Base-by-base conservation (phyloP, 2,888 invertebrate species). In the Pristionchus arcanus region DNA sequence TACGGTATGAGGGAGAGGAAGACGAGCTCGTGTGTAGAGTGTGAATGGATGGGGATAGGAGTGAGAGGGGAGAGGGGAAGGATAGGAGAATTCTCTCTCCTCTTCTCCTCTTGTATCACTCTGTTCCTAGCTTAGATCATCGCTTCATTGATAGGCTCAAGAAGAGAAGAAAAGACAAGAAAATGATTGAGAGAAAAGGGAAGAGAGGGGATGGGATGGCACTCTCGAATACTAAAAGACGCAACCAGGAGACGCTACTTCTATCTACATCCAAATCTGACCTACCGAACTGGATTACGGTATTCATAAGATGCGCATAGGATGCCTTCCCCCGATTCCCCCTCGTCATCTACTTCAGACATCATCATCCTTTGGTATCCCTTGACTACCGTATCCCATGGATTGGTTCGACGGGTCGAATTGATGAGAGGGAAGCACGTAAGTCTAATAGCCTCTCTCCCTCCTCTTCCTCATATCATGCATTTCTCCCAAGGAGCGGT, bases 71-170 rank as follows among this genome's bases (percentile, higher is more conserved):
- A 53, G 84, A 59, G 59, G 49, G 49, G 87, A 49, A 28, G 68
- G 42, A n/a, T 66, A 42, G 37, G 28, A 21, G 66, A 53, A 49
- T 31, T 68, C 68, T 68, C 87, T 28, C 66, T 28, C 66, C 16
- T 59, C 31, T 42, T 31, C 66, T 87, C 87, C 28, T 19, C n/a
- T 49, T 49, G 42, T 49, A 49, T 85, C 63, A n/a, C 86, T 9
- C 83, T 85, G 34, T 59, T 85, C 84, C 84, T 59, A 37, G 59
- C 84, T 85, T 55, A 85, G 55, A 85, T 85, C 84, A 85, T 85
- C 66, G 49, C 68, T 87, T 68, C 87, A 87, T 87, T 68, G 87
- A 87, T 42, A 87, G 87, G 84, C 55, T 59, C 84, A 49, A 84
- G 84, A 59, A 55, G 84, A 84, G 31, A 34, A 84, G 59, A 21